phyloP scores from a whole-genome alignment of 2,888 invertebrate species.

The Sipha maydis region DNA sequence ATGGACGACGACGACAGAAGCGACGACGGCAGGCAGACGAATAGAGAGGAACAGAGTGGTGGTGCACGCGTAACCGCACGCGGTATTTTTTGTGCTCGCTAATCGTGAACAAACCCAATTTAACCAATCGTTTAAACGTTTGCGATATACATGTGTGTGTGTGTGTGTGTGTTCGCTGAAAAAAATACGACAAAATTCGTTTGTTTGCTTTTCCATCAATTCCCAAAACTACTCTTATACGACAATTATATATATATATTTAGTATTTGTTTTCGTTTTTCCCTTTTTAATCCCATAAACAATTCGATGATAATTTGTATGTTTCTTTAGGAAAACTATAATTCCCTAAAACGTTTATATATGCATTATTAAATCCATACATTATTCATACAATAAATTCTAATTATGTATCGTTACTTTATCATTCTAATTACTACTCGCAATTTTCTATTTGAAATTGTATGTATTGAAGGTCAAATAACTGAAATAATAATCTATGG shows the following conservation, averaged over 20 bases:
- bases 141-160: background rate
- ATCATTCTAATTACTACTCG: too few species aligned
- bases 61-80: constrained; percentile 22
- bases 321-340: background rate
- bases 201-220: constrained; percentile 48
- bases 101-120: constrained; percentile 60
- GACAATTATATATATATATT: background rate
- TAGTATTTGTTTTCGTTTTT: constrained; percentile 19
- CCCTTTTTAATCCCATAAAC: background rate
- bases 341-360: background rate
- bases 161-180: background rate
- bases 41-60: background rate
- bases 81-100: constrained; percentile 25
- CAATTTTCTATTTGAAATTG: too few species aligned
- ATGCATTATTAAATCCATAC: background rate
- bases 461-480: too few species aligned
- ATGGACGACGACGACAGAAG: background rate
- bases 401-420: too few species aligned
- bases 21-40: background rate
- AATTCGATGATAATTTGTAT: background rate
- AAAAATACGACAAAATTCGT: constrained; percentile 30
- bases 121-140: constrained; percentile 54
- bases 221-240: constrained; percentile 13
- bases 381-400: too few species aligned
- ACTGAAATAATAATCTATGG: too few species aligned